Evolutionary conservation across 1,140 invertebrate genomes (phyloP), one percentile per base, ranked within the genome.

Genomic region (Hydropsyche tenuis): DNA sequence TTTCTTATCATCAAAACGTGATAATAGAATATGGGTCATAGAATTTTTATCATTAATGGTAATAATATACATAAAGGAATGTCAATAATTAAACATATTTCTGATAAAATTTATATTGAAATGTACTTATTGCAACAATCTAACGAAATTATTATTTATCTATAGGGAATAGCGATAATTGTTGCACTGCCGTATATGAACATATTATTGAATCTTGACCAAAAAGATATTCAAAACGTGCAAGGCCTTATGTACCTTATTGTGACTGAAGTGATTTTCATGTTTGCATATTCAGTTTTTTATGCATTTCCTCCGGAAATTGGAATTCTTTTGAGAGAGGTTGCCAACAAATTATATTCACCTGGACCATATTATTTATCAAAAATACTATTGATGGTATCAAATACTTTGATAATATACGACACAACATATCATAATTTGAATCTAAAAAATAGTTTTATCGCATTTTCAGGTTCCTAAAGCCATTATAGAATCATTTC

Each of bases 381-480:
- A n/a, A 92, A 92, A 85, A 86, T 91, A 79, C 79, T 90, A 75
- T 86, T 90, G 77, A 83, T 89, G 88, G 91, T 92, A 85, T 87
- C 85, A 82, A 74, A 60, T 69, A 11, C 23, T 22, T 16, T 11
- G 20, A 60, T 60, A 2, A 23, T n/a, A 23, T 51, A 16, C n/a
- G n/a, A 63, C 20, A 23, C 25, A 63, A 63, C 5, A 23, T n/a
- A n/a, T n/a, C n/a, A n/a, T n/a, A 16, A 63, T 63, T 5, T 27
- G 7, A 63, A 30, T 69, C 23, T n/a, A 16, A 3, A 16, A 7
- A 51, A 51, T 53, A 48, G 30, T 71, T 7, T 37, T 60, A 56
- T 30, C 9, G 1, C 46, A 18, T 43, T 84, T 86, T 11, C 80
- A 91, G 90, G 84, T 91, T 42, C 90, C 90, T 7, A 84, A 86